Base-by-base conservation (phyloP, 1,140 invertebrate species). In the Drosophila micromelanica region DNA sequence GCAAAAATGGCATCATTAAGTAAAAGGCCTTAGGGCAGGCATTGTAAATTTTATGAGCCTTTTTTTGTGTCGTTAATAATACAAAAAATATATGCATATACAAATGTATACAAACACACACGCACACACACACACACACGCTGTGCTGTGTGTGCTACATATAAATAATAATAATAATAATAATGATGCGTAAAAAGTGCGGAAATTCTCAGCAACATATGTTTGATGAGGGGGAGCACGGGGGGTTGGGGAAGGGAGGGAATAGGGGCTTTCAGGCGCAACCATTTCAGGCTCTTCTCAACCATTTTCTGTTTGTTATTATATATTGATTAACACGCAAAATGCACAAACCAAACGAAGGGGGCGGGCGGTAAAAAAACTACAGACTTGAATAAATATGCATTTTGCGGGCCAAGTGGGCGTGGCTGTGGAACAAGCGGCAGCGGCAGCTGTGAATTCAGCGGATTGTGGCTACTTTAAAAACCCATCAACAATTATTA, bases 31-130 rank as follows among this genome's bases (percentile, higher is more conserved):
- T 5, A 63, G 70, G 84, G 65, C 80, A 77, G 59, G 87, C 84
- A 90, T 89, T 89, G 84, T 84, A 80, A 89, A 90, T 89, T 89
- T 89, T 89, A 89, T 90, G 84, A 90, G 84, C 84, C 85, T 90
- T 90, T 84, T 87, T 74, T 78, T 73, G 71, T 69, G 69, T 89
- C 76, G 76, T 89, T 90, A 90, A 85, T 89, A 89, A 84, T 89
- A 89, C 59, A 89, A 76, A 72, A 76, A 73, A 62, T 38, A 54
- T 20, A 57, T 37, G 52, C 43, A 63, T 35, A 54, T 37, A 57
- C n/a, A 42, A 15, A 49, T 20, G 62, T 63, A 63, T 17, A 45
- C 59, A 48, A 55, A 55, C 60, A 61, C 56, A 62, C 35, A 68
- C 52, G 32, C 40, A 43, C 7, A 20, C 27, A 27, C 27, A 27